Conservation (phyloP, 2,888 invertebrate genomes). For the Loripinus fragilis region DNA sequence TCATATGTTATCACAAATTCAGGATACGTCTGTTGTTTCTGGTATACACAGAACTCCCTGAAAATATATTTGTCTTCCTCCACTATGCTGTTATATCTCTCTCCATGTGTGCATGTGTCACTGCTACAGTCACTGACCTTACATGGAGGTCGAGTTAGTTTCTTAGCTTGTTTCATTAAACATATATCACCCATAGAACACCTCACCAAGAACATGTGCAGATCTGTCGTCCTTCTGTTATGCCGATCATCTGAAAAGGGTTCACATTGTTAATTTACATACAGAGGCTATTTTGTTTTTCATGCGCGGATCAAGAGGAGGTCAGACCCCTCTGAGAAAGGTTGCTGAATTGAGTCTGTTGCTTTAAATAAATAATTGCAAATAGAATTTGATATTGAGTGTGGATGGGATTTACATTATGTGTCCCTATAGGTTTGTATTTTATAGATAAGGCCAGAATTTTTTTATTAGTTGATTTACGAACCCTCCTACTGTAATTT, state of each 20-base stretch:
- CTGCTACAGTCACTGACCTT: constrained; percentile 23
- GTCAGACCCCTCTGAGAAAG: too few species aligned
- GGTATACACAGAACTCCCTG: constrained; percentile 69
- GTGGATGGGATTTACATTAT: too few species aligned
- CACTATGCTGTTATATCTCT: constrained; percentile 63
- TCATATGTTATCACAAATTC: constrained; percentile 69
- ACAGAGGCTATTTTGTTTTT: too few species aligned
- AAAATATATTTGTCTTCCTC: constrained; percentile 62
- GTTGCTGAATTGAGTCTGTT: too few species aligned
- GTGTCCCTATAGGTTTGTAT: too few species aligned
- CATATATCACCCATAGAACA: constrained; percentile 59
- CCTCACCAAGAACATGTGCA: constrained; percentile 58
- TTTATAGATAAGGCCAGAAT: too few species aligned
- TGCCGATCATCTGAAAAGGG: constrained; percentile 36
- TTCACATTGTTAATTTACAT: too few species aligned
- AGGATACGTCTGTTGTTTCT: constrained; percentile 60
- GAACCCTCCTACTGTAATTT: too few species aligned
- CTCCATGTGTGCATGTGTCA: constrained; percentile 54
- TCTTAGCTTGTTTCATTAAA: constrained; percentile 32
- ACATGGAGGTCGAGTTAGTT: constrained; percentile 60
- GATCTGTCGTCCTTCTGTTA: constrained; percentile 4
- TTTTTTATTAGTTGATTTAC: too few species aligned
- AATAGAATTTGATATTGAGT: too few species aligned
- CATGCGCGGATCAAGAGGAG: too few species aligned
- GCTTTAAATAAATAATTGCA: too few species aligned